Percentiles rank a stretch among this genome's conserved stretches.
Conservation (phyloP, 37 sponge, comb jelly and placozoan genomes). For the Amphimedon queenslandica region DNA sequence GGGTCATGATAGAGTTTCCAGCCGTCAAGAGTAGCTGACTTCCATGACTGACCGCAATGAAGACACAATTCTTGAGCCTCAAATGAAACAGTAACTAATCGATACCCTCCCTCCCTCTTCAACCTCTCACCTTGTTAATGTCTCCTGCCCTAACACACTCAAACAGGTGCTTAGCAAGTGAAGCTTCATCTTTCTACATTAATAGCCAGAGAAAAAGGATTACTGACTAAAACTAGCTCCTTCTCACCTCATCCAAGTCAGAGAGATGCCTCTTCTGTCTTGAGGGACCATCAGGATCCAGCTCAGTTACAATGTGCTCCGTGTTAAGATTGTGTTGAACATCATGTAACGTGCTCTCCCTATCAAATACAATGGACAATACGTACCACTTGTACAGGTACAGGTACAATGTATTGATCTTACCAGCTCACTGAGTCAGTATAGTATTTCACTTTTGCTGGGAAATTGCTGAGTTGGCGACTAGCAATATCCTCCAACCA, state of each 20-base stretch:
- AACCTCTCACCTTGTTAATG: constrained; percentile 28
- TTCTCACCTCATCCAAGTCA: constrained; percentile 65
- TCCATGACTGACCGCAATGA: constrained; percentile 81
- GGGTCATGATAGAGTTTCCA: constrained; percentile 92
- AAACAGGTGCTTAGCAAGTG: constrained; percentile 77
- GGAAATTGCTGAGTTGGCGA: constrained; percentile 38
- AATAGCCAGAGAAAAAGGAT: background rate
- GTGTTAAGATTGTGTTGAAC: constrained; percentile 16
- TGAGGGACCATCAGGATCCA: constrained; percentile 90
- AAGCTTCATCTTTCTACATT: constrained; percentile 65
- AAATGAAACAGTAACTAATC: background rate
- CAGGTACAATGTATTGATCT: too few relatives aligned
- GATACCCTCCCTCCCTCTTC: background rate
- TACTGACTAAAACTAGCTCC: constrained; percentile 5
- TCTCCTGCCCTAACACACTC: constrained; percentile 85
- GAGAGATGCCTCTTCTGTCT: constrained; percentile 60
- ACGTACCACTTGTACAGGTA: background rate
- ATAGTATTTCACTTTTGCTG: constrained; percentile 56
- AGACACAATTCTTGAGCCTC: constrained; percentile 88
- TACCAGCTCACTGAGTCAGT: constrained; percentile 58
- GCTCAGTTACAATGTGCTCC: constrained; percentile 30
- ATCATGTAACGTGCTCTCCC: constrained; percentile 72
- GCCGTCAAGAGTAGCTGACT: constrained; percentile 82
- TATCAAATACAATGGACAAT: background rate
- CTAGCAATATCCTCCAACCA: constrained; percentile 87